Evolutionary conservation across 2,113 vertebrate species (phyloP), one percentile per base, ranked within the genome.

Genomic region (Zosterops hypoxanthus): DNA sequence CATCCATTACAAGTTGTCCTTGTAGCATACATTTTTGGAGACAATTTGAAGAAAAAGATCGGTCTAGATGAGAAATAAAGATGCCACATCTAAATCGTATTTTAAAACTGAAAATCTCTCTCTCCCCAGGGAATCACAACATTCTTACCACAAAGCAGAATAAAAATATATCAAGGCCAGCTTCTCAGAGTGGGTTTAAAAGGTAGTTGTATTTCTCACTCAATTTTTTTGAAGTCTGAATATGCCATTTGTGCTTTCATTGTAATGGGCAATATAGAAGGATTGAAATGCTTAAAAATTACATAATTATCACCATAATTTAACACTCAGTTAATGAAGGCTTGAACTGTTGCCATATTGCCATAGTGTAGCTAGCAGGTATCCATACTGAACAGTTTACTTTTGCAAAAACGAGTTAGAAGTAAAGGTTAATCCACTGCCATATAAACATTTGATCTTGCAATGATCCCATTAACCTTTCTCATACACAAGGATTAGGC

Each of bases 391-490:
- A 94, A 42, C 21, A 79, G 85, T 93, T 95, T 94, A 95, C 73
- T 64, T 84, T 77, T 92, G 68, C 36, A 70, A 92, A 66, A 49
- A 80, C 50, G 52, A 75, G 59, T 82, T 87, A 75, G 84, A 63
- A 71, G n/a, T 70, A 96, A 96, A 97, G 95, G 93, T 96, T 97
- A 97, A 97, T 97, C 81, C 70, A 85, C 86, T 91, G 72, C 46
- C 39, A 61, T 41, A 96, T 76, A 96, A 97, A 97, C 91, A 92
- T 88, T 95, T 95, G 92, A 91, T 95, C 91, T 87, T 83, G 65
- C n/a, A 73, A 29, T 80, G 90, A 95, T 96, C 94, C 92, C 96
- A 97, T 97, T 97, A 97, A 96, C 96, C 89, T 97, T 95, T 94
- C n/a, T 81, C 2, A 0, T 69, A 70, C 2, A 18, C 64, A 82